phyloP scores from a whole-genome alignment of 2,113 vertebrate genomes.

The Poeciliopsis turrubarensis region DNA sequence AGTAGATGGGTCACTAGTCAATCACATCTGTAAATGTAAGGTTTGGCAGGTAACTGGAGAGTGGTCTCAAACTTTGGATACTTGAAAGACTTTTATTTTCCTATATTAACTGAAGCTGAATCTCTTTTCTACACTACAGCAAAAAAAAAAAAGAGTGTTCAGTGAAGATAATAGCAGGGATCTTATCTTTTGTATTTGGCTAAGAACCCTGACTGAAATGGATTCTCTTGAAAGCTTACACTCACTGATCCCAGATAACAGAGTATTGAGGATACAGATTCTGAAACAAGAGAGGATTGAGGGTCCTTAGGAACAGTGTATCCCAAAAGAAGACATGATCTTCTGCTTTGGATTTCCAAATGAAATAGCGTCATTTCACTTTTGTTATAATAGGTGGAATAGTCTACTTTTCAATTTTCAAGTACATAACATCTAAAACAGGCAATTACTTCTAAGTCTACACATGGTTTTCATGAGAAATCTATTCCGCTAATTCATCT shows the following conservation, averaged over 20 bases:
- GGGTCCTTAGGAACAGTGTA: conserved; percentile 8
- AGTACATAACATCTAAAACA: neutral
- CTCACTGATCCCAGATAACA: conserved; percentile 18
- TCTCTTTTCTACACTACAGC: neutral
- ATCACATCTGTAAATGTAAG: conserved; percentile 1
- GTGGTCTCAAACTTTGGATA: neutral
- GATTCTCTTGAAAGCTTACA: conserved; percentile 10
- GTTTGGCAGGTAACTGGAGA: neutral
- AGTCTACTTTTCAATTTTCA: conserved; percentile 32
- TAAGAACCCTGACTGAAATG: conserved; percentile 25
- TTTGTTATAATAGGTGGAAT: conserved; percentile 2
- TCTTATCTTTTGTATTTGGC: conserved; percentile 23
- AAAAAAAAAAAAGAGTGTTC: neutral
- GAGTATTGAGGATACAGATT: conserved; percentile 39
- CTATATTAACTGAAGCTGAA: neutral
- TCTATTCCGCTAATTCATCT: neutral
- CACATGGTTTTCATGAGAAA: neutral
- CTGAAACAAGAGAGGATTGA: conserved; percentile 11
- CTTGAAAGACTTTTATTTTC: neutral
- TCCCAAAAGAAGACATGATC: conserved; percentile 39
- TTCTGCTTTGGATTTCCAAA: conserved; percentile 22
- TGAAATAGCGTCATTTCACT: neutral
- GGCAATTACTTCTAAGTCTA: neutral
- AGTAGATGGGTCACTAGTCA: neutral
- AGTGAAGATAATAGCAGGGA: conserved; percentile 10